Percentiles rank a stretch among this genome's conserved stretches.
These are phyloP conservation scores for Semibalanus balanoides DNA, from an alignment of 1,140 invertebrate genomes.

Conservation along the genomic window DNA sequence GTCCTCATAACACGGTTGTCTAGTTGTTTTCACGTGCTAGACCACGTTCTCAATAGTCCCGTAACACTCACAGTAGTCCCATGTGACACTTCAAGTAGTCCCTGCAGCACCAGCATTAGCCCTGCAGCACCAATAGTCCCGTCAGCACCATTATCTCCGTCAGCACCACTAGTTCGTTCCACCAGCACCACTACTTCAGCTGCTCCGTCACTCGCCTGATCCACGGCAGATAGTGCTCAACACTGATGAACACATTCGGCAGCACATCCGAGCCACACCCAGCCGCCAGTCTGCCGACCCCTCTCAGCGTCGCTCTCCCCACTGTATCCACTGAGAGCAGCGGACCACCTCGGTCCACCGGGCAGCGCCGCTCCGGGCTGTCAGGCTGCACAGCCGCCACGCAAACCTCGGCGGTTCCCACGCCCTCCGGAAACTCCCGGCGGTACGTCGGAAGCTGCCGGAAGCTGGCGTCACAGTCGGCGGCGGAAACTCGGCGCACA, in stretches of 20 bases:
- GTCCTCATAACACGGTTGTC: no score
- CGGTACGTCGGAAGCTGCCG: neutral
- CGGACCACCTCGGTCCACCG: neutral
- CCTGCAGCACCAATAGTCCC: no score
- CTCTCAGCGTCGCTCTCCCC: neutral
- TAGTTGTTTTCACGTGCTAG: no score
- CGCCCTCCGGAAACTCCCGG: neutral
- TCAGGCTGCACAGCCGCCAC: neutral
- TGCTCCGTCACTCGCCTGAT: no score
- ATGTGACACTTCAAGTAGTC: no score
- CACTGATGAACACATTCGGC: neutral
- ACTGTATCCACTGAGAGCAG: neutral
- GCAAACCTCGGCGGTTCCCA: neutral
- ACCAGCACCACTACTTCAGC: no score
- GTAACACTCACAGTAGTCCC: no score
- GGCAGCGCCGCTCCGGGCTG: neutral
- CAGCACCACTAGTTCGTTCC: no score
- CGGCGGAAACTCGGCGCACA: neutral
- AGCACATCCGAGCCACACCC: neutral
- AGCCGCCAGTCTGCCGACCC: neutral
- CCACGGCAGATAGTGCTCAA: no score
- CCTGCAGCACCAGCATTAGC: no score
- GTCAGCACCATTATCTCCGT: no score
- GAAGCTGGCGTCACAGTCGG: neutral
- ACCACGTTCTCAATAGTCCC: no score